These are phyloP conservation scores for Acyrthosiphon pisum DNA, from an alignment of 1,140 invertebrate genomes.

Conservation along the genomic window DNA sequence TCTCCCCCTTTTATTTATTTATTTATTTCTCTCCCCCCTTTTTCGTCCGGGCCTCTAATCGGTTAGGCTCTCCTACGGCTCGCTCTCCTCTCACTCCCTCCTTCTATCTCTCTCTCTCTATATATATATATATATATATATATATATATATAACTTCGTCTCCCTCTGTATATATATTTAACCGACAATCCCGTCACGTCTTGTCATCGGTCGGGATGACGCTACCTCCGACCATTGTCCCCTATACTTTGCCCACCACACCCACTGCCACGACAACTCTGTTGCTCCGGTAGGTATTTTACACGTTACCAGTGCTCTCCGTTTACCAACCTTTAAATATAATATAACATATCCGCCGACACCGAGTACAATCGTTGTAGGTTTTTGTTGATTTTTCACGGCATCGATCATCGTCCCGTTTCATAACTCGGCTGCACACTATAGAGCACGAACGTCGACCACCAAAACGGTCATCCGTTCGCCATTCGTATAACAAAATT, in stretches of 20 bases:
- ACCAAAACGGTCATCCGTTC: not conserved
- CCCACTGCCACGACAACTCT: not conserved
- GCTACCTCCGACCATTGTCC: not conserved
- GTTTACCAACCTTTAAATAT: not conserved
- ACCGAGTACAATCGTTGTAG: not conserved
- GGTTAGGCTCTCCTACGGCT: not conserved
- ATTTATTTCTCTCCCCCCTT: not conserved
- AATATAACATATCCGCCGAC: not conserved
- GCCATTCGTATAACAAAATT: not conserved
- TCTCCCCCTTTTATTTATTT: not conserved
- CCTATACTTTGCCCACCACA: not conserved
- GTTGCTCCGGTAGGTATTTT: not conserved
- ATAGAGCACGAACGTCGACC: not conserved
- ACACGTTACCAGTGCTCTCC: not conserved
- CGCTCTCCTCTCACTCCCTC: not conserved
- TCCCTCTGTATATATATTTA: not conserved
- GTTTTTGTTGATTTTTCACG: not conserved
- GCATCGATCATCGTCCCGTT: not conserved
- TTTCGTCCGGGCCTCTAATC: not conserved
- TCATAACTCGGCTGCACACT: not conserved
- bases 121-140: not conserved
- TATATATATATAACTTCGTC: not conserved
- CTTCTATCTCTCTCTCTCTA: not conserved
- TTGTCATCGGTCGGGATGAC: not conserved
- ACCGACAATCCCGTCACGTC: not conserved